Conservation (phyloP, 1,140 invertebrate genomes). For the Apolygus lucorum region DNA sequence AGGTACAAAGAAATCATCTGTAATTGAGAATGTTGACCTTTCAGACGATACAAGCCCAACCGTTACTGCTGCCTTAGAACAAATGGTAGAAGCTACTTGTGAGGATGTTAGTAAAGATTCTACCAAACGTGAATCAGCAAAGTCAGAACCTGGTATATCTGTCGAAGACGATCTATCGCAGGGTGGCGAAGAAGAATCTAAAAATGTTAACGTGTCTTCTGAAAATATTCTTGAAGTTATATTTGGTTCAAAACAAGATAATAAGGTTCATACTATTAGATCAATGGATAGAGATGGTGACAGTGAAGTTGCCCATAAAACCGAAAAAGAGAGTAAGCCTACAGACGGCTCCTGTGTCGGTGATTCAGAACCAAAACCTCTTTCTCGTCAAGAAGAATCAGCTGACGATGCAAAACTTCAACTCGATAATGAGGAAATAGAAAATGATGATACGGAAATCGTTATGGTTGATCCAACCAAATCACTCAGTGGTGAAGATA, state of each 20-base stretch:
- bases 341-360: no score
- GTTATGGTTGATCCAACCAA: conserved; percentile 6
- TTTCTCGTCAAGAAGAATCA: not conserved
- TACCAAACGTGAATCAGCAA: not conserved
- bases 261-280: not conserved
- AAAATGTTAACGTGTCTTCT: not conserved
- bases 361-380: not conserved
- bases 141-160: not conserved
- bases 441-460: conserved; percentile 15
- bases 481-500: conserved; percentile 1
- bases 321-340: not conserved
- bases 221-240: conserved; percentile 19
- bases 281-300: no score
- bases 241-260: not conserved
- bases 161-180: not conserved
- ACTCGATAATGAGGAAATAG: not conserved
- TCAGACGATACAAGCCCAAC: no score
- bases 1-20: no score
- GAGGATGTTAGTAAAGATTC: not conserved
- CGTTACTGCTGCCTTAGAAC: no score
- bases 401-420: not conserved
- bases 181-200: not conserved
- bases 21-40: no score
- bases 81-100: not conserved
- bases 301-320: no score